Evolutionary conservation across 2,888 invertebrate genomes (phyloP).

Genomic region (Drosophila emarginata): DNA sequence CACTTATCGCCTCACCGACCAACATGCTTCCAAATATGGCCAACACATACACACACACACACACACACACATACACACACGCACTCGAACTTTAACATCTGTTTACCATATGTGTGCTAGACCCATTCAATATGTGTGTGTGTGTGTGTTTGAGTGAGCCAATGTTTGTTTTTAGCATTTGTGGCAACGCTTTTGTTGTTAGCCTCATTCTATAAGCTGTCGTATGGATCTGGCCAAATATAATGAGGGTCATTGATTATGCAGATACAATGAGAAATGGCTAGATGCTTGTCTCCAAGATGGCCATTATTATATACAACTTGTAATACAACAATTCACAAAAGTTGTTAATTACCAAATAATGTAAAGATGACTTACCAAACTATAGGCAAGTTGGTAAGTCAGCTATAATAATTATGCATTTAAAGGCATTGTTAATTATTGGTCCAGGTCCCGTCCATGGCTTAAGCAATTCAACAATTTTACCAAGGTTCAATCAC

Average conservation of each 20-base stretch:
- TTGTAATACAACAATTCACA: no score
- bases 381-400: background rate
- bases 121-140: background rate
- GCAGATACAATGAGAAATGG: background rate
- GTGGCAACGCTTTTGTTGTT: conserved; percentile 16
- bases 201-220: background rate
- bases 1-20: conserved; percentile 60
- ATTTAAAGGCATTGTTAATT: conserved; percentile 67
- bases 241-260: conserved; percentile 35
- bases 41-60: conserved; percentile 10
- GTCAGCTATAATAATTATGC: conserved; percentile 58
- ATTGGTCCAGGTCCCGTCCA: conserved; percentile 41
- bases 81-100: conserved; percentile 50
- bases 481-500: conserved; percentile 57
- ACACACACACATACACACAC: conserved; percentile 18
- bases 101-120: conserved; percentile 49
- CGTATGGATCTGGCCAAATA: conserved; percentile 37
- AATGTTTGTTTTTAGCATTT: conserved; percentile 49
- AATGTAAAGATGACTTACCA: background rate
- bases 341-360: conserved; percentile 31
- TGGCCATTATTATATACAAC: conserved; percentile 6
- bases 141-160: conserved; percentile 8
- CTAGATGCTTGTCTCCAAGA: no score
- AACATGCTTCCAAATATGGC: conserved; percentile 31
- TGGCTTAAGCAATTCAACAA: conserved; percentile 50